phyloP scores from a whole-genome alignment of 2,888 invertebrate species.

The Ectemnius lituratus region DNA sequence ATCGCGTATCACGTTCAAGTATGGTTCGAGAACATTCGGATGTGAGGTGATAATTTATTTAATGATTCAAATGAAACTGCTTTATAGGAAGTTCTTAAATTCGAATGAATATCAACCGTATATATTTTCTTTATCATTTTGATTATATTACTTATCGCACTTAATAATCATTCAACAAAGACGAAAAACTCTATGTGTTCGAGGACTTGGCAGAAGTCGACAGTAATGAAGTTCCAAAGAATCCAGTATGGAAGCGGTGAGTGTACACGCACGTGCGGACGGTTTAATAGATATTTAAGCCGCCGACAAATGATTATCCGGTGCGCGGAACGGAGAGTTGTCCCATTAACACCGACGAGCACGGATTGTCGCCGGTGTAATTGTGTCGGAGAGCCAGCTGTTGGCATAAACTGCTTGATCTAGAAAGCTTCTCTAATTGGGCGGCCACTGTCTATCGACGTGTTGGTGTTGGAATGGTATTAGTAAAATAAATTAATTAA shows the following conservation, averaged over 20 bases:
- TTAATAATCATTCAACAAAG: too few relatives aligned
- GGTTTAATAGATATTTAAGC: conserved; percentile 18
- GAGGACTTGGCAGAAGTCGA: too few relatives aligned
- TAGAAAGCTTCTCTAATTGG: conserved; percentile 34
- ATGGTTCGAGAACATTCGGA: too few relatives aligned
- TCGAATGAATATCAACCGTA: too few relatives aligned
- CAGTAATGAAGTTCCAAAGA: neutral
- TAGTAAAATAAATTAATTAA: conserved; percentile 46
- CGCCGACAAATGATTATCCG: conserved; percentile 38
- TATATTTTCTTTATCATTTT: too few relatives aligned
- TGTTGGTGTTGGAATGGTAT: neutral
- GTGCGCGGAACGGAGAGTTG: conserved; percentile 24
- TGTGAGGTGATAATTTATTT: too few relatives aligned
- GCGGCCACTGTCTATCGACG: conserved; percentile 15
- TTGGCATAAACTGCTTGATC: conserved; percentile 31
- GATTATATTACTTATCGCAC: too few relatives aligned
- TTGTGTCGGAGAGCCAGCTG: conserved; percentile 16
- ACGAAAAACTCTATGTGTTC: too few relatives aligned
- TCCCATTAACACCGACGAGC: conserved; percentile 43
- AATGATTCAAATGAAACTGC: too few relatives aligned
- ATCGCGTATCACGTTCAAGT: too few relatives aligned
- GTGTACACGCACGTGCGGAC: neutral
- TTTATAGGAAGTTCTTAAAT: too few relatives aligned
- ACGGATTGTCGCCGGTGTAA: conserved; percentile 25
- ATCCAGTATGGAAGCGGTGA: neutral